Base-by-base conservation (phyloP, 2,888 invertebrate species). In the Drosophila heteroneura region DNA sequence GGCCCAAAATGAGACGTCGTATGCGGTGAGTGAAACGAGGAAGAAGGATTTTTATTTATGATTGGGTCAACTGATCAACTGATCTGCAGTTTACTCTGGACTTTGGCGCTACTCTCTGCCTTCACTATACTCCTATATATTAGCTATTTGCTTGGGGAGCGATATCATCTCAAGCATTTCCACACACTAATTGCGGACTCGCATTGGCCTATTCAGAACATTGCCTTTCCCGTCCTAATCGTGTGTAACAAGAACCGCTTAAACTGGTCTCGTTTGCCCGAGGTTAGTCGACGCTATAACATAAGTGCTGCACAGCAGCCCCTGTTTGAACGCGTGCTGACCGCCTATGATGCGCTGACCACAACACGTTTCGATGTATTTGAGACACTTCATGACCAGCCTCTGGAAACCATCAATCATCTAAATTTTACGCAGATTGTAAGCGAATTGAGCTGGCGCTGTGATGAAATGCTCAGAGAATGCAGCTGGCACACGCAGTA, bases 401-500 rank as follows among this genome's bases (percentile, higher is more conserved):
- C 73, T 0, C 63, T 92, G 14, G 39, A 68, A 0, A 37, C 71
- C 1, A 68, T 93, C 6, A 84, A 92, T 68, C 85, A 91, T 64
- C 71, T 93, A 0, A 93, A 93, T 71, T 89, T 93, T 16, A 90
- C 89, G 0, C 58, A 83, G 5, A 85, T 93, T 12, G 87, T 83
- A 0, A 74, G 70, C 4, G 90, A 92, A 39, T 87, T 93, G 90
- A 69, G 91, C 0, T 93, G 92, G 91, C 85, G 83, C 5, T 94
- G 94, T 66, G 85, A 93, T 30, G 94, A 94, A 59, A 67, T 94
- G 19, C 64, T 93, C 0, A 49, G 22, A 0, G 62, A 83, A 3
- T 94, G 94, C 70, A 91, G 91, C 81, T 94, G 94, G 94, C 86
- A 93, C 3, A 89, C 92, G 47, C 67, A 82, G 28, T 26, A 83